These are phyloP conservation scores for Albula glossodonta DNA, from an alignment of 2,113 vertebrate genomes.

Conservation along the genomic window DNA sequence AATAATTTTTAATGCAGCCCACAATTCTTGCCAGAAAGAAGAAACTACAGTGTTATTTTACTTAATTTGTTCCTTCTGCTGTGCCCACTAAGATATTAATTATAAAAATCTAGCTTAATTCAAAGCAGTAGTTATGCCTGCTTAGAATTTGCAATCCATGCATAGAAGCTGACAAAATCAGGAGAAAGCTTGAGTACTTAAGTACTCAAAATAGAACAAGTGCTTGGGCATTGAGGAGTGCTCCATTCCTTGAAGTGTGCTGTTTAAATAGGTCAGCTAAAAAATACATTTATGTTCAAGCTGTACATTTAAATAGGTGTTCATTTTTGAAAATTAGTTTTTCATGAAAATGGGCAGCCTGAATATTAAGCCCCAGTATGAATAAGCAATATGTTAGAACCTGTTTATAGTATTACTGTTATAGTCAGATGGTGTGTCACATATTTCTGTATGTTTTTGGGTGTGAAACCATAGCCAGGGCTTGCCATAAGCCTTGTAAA, in stretches of 20 bases:
- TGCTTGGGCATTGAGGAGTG: neutral
- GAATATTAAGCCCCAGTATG: too few relatives aligned
- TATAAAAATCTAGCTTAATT: neutral
- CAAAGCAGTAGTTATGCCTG: neutral
- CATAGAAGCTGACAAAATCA: neutral
- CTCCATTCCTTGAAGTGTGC: conserved; percentile 34
- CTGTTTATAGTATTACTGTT: neutral
- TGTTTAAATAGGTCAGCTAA: neutral
- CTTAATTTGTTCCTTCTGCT: neutral
- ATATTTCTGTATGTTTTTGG: neutral
- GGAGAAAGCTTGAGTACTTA: neutral
- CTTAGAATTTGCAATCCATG: neutral
- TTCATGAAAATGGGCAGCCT: too few relatives aligned
- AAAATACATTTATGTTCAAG: neutral
- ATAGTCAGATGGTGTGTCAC: neutral
- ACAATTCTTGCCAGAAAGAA: neutral
- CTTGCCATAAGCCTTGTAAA: too few relatives aligned
- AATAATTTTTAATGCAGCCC: neutral
- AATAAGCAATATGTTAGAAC: too few relatives aligned
- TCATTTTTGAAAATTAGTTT: too few relatives aligned
- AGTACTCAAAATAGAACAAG: neutral
- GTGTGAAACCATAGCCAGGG: neutral
- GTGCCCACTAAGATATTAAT: neutral
- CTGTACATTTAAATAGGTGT: too few relatives aligned
- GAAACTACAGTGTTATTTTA: neutral